Evolutionary conservation across 1,140 invertebrate species (phyloP).

Genomic region (Steinernema khuongi): DNA sequence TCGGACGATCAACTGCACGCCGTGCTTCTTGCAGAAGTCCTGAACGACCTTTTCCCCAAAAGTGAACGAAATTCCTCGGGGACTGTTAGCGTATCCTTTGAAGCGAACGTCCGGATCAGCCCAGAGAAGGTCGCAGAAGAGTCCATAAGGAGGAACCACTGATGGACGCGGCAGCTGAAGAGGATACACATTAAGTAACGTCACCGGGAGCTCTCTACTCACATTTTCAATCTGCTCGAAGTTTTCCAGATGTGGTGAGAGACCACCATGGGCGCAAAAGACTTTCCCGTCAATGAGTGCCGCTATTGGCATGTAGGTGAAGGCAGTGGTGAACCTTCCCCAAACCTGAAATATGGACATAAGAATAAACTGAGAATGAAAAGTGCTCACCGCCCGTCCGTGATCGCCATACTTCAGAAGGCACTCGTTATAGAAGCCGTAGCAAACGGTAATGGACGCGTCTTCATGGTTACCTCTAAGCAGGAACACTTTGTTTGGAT

Average conservation of each 20-base stretch:
- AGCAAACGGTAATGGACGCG: slow-evolving; percentile 94
- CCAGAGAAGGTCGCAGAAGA: slow-evolving; percentile 98
- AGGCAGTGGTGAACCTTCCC: slow-evolving; percentile 57
- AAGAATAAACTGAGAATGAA: slow-evolving; percentile 7
- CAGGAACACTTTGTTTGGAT: slow-evolving; percentile 72
- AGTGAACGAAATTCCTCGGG: slow-evolving; percentile 61
- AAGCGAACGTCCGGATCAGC: slow-evolving; percentile 73
- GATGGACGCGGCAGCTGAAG: slow-evolving; percentile 22
- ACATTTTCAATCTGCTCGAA: slow-evolving; percentile 74
- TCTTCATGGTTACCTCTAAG: slow-evolving; percentile 96
- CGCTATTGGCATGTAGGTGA: slow-evolving; percentile 31
- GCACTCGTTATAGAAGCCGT: slow-evolving; percentile 80
- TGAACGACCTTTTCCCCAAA: slow-evolving; percentile 35
- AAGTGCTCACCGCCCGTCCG: neutral
- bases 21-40: slow-evolving; percentile 32
- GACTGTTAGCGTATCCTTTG: slow-evolving; percentile 64
- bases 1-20: slow-evolving; percentile 34
- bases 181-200: neutral
- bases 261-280: slow-evolving; percentile 91
- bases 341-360: slow-evolving; percentile 48
- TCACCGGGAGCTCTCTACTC: neutral
- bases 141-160: slow-evolving; percentile 67
- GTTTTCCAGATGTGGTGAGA: slow-evolving; percentile 82
- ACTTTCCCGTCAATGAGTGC: slow-evolving; percentile 83
- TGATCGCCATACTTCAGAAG: slow-evolving; percentile 18